These are phyloP conservation scores for Stenotaenia linearis DNA, from an alignment of 2,888 invertebrate species.

Conservation along the genomic window DNA sequence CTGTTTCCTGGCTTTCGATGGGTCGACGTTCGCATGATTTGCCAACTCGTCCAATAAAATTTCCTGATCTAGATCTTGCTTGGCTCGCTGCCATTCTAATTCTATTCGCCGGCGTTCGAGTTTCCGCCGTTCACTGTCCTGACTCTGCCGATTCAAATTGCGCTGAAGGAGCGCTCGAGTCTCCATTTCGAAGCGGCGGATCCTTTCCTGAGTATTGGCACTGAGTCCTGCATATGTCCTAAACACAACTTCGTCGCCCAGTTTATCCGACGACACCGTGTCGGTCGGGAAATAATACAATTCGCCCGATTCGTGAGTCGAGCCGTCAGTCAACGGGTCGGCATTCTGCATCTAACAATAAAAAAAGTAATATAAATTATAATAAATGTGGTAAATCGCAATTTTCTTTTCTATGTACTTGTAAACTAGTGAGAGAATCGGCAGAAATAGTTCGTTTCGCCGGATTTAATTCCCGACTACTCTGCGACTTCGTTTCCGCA, in stretches of 20 bases:
- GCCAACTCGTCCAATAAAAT: slow-evolving; percentile 53
- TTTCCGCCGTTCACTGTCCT: slow-evolving; percentile 39
- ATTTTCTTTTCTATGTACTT: background rate
- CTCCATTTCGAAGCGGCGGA: slow-evolving; percentile 67
- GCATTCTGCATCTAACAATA: background rate
- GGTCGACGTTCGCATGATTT: slow-evolving; percentile 45
- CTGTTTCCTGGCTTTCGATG: background rate
- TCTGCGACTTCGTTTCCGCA: background rate
- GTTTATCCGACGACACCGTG: background rate
- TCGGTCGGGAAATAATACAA: background rate
- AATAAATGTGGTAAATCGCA: no score
- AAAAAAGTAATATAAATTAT: no score
- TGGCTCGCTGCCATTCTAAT: slow-evolving; percentile 52
- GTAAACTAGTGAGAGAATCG: slow-evolving; percentile 33
- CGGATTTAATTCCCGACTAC: background rate
- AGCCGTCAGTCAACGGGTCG: background rate
- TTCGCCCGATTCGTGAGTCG: background rate
- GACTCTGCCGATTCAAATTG: slow-evolving; percentile 43
- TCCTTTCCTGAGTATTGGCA: slow-evolving; percentile 59
- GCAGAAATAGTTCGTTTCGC: slow-evolving; percentile 32
- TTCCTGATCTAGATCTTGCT: slow-evolving; percentile 53
- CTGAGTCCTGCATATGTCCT: slow-evolving; percentile 58
- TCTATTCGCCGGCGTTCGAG: slow-evolving; percentile 51
- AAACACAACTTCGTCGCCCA: slow-evolving; percentile 39
- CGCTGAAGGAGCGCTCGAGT: slow-evolving; percentile 61